Conservation (phyloP, 2,888 invertebrate species). For the Cerastis leucographa region DNA sequence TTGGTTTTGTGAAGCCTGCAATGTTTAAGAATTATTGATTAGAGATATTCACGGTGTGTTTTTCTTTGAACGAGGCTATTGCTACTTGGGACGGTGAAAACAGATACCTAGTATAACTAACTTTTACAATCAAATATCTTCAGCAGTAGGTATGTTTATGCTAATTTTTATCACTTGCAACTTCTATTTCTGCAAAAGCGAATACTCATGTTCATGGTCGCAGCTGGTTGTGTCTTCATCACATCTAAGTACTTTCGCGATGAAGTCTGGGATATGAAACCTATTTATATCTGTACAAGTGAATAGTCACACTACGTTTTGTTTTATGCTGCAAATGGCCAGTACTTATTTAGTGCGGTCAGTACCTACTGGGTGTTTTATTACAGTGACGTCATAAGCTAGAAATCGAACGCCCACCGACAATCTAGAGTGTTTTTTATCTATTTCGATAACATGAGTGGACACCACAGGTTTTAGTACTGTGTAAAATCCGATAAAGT, state of each 20-base stretch:
- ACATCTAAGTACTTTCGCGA: background rate
- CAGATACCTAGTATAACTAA: background rate
- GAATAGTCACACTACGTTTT: slow-evolving; percentile 17
- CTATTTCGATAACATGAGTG: slow-evolving; percentile 77
- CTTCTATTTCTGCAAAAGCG: background rate
- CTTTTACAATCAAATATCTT: background rate
- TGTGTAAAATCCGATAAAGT: slow-evolving; percentile 72
- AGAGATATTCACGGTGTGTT: slow-evolving; percentile 24
- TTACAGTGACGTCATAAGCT: slow-evolving; percentile 73
- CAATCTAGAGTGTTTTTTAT: slow-evolving; percentile 85
- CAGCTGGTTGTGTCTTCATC: slow-evolving; percentile 12
- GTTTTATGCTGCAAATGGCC: slow-evolving; percentile 46
- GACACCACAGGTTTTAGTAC: slow-evolving; percentile 76
- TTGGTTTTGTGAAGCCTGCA: slow-evolving; percentile 56
- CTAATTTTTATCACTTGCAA: background rate
- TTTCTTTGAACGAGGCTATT: slow-evolving; percentile 1
- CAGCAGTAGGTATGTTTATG: background rate
- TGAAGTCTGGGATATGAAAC: background rate
- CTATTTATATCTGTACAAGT: slow-evolving; percentile 16
- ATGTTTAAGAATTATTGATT: slow-evolving; percentile 49
- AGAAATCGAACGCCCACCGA: slow-evolving; percentile 69
- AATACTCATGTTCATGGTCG: background rate
- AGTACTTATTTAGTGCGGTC: slow-evolving; percentile 63
- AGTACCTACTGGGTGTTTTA: slow-evolving; percentile 69
- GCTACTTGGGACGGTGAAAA: background rate